phyloP scores from a whole-genome alignment of 2,113 vertebrate genomes.

The Atrichornis clamosus region DNA sequence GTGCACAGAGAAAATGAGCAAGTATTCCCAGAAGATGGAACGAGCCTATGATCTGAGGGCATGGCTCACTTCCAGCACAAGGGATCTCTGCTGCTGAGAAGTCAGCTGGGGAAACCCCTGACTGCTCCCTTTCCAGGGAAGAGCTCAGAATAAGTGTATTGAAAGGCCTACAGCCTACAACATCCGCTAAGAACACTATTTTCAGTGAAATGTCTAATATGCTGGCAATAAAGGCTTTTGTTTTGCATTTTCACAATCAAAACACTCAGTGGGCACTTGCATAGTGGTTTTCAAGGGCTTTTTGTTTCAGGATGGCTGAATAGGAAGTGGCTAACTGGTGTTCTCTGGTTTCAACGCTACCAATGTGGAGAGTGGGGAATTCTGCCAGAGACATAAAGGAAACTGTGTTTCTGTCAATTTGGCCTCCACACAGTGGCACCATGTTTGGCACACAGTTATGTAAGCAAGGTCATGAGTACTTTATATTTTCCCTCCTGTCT shows the following conservation, averaged over 20 bases:
- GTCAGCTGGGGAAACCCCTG: not conserved
- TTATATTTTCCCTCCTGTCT: not conserved
- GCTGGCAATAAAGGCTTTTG: not conserved
- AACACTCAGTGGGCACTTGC: not conserved
- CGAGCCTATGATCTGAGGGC: not conserved
- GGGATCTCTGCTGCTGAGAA: not conserved
- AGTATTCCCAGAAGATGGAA: not conserved
- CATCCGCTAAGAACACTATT: not conserved
- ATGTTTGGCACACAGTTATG: not conserved
- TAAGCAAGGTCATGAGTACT: not conserved
- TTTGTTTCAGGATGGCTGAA: slow-evolving; percentile 1
- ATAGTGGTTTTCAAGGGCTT: not conserved
- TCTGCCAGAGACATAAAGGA: not conserved
- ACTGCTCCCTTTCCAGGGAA: not conserved
- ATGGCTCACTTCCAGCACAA: not conserved
- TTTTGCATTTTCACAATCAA: not conserved
- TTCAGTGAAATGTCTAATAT: not conserved
- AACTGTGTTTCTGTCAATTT: not conserved
- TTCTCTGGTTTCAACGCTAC: not conserved
- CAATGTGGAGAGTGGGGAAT: not conserved
- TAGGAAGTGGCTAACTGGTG: not conserved
- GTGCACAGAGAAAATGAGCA: not conserved
- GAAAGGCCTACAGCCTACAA: not conserved
- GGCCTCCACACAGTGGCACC: not conserved
- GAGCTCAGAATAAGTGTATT: not conserved